These are phyloP conservation scores for Hycleus cichorii DNA, from an alignment of 1,140 invertebrate species.

Conservation along the genomic window DNA sequence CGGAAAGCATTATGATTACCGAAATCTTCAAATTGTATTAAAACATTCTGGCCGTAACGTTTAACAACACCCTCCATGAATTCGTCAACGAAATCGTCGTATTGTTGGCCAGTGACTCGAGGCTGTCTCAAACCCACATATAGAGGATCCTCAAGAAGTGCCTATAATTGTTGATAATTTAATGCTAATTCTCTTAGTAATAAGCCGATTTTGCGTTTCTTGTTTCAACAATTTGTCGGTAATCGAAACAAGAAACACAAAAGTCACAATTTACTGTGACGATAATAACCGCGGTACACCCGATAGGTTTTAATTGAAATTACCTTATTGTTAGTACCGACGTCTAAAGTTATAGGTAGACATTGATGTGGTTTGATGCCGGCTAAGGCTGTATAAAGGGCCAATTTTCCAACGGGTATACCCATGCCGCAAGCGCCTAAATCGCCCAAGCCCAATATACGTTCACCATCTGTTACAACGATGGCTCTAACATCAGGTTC, in stretches of 20 bases:
- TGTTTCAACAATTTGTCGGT: too few relatives aligned
- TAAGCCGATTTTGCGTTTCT: too few relatives aligned
- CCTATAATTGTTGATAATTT: constrained; percentile 39
- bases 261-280: too few relatives aligned
- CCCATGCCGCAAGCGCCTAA: constrained; percentile 93
- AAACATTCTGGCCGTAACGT: constrained; percentile 82
- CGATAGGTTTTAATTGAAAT: background rate
- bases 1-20: constrained; percentile 89
- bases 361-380: constrained; percentile 87
- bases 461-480: constrained; percentile 90
- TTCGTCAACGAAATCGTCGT: constrained; percentile 95
- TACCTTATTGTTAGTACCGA: constrained; percentile 62
- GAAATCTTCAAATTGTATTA: constrained; percentile 96
- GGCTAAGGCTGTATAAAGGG: constrained; percentile 85
- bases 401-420: constrained; percentile 85
- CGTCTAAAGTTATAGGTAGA: constrained; percentile 83
- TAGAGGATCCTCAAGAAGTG: constrained; percentile 84
- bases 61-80: constrained; percentile 94
- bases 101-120: constrained; percentile 76
- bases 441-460: constrained; percentile 88
- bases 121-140: constrained; percentile 91
- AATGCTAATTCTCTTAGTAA: too few relatives aligned
- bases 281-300: too few relatives aligned
- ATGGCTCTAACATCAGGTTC: constrained; percentile 82
- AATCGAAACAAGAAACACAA: too few relatives aligned